These are phyloP conservation scores for Parotocinclus haroldoi DNA, from an alignment of 2,797 vertebrate species.

Conservation along the genomic window DNA sequence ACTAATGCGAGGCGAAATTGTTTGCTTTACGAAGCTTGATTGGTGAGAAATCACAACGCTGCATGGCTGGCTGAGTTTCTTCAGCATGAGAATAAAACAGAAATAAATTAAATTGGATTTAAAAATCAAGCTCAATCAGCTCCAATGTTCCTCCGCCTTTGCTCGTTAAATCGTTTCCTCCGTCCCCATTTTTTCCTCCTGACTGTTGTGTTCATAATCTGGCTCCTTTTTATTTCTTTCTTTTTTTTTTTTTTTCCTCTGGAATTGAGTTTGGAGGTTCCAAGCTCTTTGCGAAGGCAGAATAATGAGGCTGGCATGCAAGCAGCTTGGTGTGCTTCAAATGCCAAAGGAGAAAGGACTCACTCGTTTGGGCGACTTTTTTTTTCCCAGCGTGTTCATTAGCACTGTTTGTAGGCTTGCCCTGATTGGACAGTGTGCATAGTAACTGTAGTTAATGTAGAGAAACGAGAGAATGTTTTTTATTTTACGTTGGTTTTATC, in stretches of 20 bases:
- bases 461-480: not conserved
- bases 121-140: constrained; percentile 42
- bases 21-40: too few relatives aligned
- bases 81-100: constrained; percentile 26
- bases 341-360: constrained; percentile 15
- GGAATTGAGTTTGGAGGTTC: constrained; percentile 36
- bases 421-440: not conserved
- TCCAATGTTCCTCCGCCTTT: constrained; percentile 24
- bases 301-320: constrained; percentile 36
- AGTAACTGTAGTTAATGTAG: not conserved
- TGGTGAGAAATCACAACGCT: constrained; percentile 6
- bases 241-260: constrained; percentile 39
- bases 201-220: constrained; percentile 25
- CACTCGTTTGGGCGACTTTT: constrained; percentile 16
- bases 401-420: constrained; percentile 11
- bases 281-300: constrained; percentile 28
- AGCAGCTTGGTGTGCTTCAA: constrained; percentile 31
- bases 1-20: too few relatives aligned
- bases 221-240: constrained; percentile 38
- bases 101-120: constrained; percentile 42
- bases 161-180: constrained; percentile 20
- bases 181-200: constrained; percentile 4
- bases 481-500: too few relatives aligned
- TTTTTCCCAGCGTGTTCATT: constrained; percentile 15
- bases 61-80: constrained; percentile 16